Conservation (phyloP, 1,140 invertebrate genomes). For the Caenorhabditis tropicalis region DNA sequence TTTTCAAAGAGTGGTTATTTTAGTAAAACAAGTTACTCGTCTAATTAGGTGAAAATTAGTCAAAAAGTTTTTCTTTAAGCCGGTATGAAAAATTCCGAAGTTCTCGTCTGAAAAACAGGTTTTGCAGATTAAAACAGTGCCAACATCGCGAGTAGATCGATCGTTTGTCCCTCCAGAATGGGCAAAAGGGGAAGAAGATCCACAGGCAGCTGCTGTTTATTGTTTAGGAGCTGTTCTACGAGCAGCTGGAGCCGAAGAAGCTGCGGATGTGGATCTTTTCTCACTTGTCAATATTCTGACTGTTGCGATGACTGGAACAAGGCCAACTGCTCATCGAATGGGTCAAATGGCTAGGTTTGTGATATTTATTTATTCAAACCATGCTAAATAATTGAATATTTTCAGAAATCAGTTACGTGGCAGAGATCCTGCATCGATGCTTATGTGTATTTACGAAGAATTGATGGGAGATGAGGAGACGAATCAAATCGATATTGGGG, state of each 20-base stretch:
- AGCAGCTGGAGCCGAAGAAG: slow-evolving; percentile 49
- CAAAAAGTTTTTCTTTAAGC: too few relatives aligned
- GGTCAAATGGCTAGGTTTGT: slow-evolving; percentile 48
- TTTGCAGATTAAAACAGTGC: slow-evolving; percentile 48
- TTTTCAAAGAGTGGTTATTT: too few relatives aligned
- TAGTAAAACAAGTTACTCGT: too few relatives aligned
- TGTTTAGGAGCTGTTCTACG: slow-evolving; percentile 53
- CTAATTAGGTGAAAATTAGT: too few relatives aligned
- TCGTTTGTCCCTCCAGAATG: slow-evolving; percentile 53
- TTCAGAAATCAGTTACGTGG: slow-evolving; percentile 48
- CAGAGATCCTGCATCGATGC: slow-evolving; percentile 41
- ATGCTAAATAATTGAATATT: not conserved
- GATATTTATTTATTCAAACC: not conserved
- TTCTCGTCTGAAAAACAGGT: not conserved
- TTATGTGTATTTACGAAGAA: slow-evolving; percentile 47
- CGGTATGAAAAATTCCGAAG: not conserved
- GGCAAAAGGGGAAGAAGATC: slow-evolving; percentile 44
- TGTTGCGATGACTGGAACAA: slow-evolving; percentile 53
- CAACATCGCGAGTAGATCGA: slow-evolving; percentile 13
- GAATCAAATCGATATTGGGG: not conserved
- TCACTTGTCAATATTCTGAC: slow-evolving; percentile 55
- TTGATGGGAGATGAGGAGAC: slow-evolving; percentile 53
- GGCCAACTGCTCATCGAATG: slow-evolving; percentile 54
- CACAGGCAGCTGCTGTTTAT: slow-evolving; percentile 52
- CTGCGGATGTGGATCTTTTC: slow-evolving; percentile 53